Evolutionary conservation across 2,888 invertebrate species (phyloP), one percentile per base, ranked within the genome.

Genomic region (Helobdella robusta): DNA sequence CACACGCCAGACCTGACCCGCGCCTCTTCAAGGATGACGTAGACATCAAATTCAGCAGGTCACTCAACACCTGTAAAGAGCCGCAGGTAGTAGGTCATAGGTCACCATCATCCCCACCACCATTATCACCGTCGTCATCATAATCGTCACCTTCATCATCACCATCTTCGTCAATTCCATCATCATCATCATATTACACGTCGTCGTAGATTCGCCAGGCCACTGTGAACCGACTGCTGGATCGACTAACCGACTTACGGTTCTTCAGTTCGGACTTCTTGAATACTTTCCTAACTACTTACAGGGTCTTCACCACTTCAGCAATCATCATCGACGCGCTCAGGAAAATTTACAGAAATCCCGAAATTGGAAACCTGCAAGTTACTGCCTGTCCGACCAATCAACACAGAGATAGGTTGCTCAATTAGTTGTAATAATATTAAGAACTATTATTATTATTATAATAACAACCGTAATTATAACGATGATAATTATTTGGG

Each of bases 241-340:
- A 91, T 77, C 82, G 91, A 68, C 83, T 92, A 69, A 91, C 91
- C 50, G 92, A 92, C 79, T 83, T 91, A 40, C 84, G 91, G 50
- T 92, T 92, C 81, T 83, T 92, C 28, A 90, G 89, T 56, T 91
- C 91, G 76, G 92, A 91, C 81, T 92, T 91, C 81, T 83, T 92
- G 68, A 92, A 92, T 82, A 91, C 91, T 56, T 92, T 92, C 80
- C 83, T 92, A 62, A 83, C 92, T 68, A 92, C 91, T 0, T 92
- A 92, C 80, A 86, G 91, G 64, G 91, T 92, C 68, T 92, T 91
- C 80, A 91, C 91, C 20, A 89, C 89, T 75, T 89, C 90, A 0
- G 87, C 89, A 62, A 88, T 87, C 0, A 88, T 92, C 15, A 81
- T 92, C 66, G 89, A 91, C 75, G 89, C 91, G 1, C 83, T 92